Base-by-base conservation (phyloP, 2,888 invertebrate genomes). In the Dasysyrphus tricinctus region DNA sequence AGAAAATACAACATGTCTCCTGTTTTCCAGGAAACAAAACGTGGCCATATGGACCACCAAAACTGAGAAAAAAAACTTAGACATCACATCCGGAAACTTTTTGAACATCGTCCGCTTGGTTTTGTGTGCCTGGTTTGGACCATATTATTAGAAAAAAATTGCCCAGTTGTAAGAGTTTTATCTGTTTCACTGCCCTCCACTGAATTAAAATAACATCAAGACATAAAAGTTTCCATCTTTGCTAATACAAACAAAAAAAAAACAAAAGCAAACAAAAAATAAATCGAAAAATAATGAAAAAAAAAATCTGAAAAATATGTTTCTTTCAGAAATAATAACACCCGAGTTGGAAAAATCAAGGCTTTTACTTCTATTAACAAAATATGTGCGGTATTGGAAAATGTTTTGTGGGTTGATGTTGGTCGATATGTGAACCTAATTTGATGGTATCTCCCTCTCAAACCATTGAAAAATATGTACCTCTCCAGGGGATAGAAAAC, bases 171-270 rank as follows among this genome's bases (percentile, higher is more conserved):
- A 47, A 16, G 34, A 44, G 42, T 73, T 47, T 74, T 69, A 74
- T 82, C 67, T 69, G 24, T 74, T 47, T 29, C 59, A 72, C 37
- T 56, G 61, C 44, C 69, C 85, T 73, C 80, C 16, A 80, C 80
- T 77, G 85, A 77, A 85, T 85, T 85, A 80, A 85, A 85, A 85
- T 67, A 76, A 73, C 73, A 85, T 80, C 80, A 80, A 73, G 77
- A 73, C 73, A 80, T 80, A 85, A 85, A 80, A 85, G 59, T 85
- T 81, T 56, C 73, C 77, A 78, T 81, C 61, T 81, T 85, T 81
- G 65, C 78, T 73, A 73, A 74, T 85, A 80, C 42, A n/a, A 49
- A 11, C n/a, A n/a, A n/a, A n/a, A n/a, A 47, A 5, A 80, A 47
- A 12, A 44, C n/a, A n/a, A 44, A 11, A 9, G 14, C 14, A 32